Base-by-base conservation (phyloP, 2,888 invertebrate genomes). In the Drosophila setosimentum region DNA sequence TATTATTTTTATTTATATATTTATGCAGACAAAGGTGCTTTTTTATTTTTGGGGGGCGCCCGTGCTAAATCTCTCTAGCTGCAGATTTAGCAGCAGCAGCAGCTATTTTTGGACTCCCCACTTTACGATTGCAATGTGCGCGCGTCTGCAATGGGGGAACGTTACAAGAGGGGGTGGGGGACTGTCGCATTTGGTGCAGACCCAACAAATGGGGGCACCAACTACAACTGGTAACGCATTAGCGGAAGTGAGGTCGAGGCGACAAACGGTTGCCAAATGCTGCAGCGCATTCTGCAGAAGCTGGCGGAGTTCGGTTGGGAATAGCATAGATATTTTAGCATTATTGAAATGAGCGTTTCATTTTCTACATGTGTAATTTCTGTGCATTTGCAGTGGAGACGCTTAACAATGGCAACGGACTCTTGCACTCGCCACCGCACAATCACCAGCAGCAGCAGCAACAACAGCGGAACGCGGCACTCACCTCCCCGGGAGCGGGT, bases 351-450 rank as follows among this genome's bases (percentile, higher is more conserved):
- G 5, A 16, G 13, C 3, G 33, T 35, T n/a, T 11, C 2, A 8
- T 37, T 30, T 21, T 18, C 33, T 35, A 51, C 18, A 29, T 48
- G 58, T 58, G 0, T 21, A 57, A 61, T 21, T 5, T 35, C 68
- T 53, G 8, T 62, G 27, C 45, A 64, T 80, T 81, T 85, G n/a
- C 84, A 93, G 93, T 93, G 90, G 93, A 93, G 87, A 92, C 93
- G 63, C 94, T 96, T 80, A 97, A 96, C 93, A 96, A 96, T 95
- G 96, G 96, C 90, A 94, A 95, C 87, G 94, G 96, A 82, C 93
- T 96, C 87, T 95, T 96, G 84, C 96, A 96, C 66, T 96, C 97
- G 68, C 96, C 96, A 54, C 95, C 96, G 89, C 95, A 95, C 82
- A 95, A 96, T 49, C 96, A 96, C 91, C 94, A 89, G 64, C 93